These are phyloP conservation scores for Luidia sarsii DNA, from an alignment of 53 echinoderm and acorn worm species.

Conservation along the genomic window DNA sequence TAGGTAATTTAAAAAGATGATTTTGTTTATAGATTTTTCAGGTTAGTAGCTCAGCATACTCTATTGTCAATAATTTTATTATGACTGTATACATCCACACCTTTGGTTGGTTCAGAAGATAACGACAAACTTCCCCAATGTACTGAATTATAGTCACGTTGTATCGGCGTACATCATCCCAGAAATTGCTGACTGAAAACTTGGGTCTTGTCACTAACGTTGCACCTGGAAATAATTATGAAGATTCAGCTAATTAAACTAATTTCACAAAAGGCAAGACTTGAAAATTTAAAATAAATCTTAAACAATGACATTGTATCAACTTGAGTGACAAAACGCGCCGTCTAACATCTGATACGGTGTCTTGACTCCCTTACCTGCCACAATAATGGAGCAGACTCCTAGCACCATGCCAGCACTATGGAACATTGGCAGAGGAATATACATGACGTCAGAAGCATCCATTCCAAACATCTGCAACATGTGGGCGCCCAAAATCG, in stretches of 20 bases:
- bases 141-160: slow-evolving; percentile 55
- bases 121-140: slow-evolving; percentile 63
- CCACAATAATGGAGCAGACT: slow-evolving; percentile 42
- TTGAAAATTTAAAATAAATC: no score
- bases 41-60: no score
- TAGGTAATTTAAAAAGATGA: no score
- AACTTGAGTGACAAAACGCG: no score
- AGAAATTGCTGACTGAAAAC: slow-evolving; percentile 62
- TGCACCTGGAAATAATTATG: slow-evolving; percentile 15
- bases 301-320: no score
- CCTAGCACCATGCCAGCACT: slow-evolving; percentile 71
- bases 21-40: no score
- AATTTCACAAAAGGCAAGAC: no score
- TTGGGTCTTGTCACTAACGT: slow-evolving; percentile 42
- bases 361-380: slow-evolving; percentile 40
- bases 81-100: not conserved
- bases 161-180: slow-evolving; percentile 51
- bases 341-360: not conserved
- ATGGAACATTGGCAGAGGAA: slow-evolving; percentile 84
- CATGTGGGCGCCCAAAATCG: slow-evolving; percentile 1
- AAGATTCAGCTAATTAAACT: no score
- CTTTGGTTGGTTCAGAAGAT: slow-evolving; percentile 59
- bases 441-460: slow-evolving; percentile 76
- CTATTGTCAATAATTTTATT: not conserved
- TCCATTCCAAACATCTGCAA: slow-evolving; percentile 46